Conservation (phyloP, 53 echinoderm and acorn worm genomes). For the Astropecten irregularis region DNA sequence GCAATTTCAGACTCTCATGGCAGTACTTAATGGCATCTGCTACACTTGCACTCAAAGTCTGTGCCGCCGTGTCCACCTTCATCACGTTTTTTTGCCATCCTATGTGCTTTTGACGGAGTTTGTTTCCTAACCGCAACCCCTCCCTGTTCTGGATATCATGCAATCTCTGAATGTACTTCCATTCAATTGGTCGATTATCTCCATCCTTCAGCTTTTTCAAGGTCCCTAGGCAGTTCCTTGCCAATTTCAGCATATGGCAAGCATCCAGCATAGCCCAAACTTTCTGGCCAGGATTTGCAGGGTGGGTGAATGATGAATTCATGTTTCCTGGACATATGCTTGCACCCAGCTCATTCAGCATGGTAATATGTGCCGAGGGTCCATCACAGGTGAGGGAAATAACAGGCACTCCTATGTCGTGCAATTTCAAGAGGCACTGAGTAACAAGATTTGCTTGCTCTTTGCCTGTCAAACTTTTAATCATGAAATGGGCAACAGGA, state of each 20-base stretch:
- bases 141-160: slow-evolving; percentile 67
- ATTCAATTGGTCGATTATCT: slow-evolving; percentile 3
- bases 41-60: slow-evolving; percentile 65
- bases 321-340: slow-evolving; percentile 10
- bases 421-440: slow-evolving; percentile 1
- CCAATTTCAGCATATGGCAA: too few species aligned
- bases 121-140: slow-evolving; percentile 64
- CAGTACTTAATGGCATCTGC: slow-evolving; percentile 69
- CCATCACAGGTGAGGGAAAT: slow-evolving; percentile 49
- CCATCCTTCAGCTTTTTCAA: slow-evolving; percentile 18
- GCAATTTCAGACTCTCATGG: slow-evolving; percentile 5
- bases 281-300: slow-evolving; percentile 12
- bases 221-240: slow-evolving; percentile 49
- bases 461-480: slow-evolving; percentile 20
- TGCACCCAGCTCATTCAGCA: slow-evolving; percentile 31
- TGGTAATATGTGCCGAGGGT: slow-evolving; percentile 24
- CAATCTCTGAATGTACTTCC: slow-evolving; percentile 50
- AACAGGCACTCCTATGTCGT: not conserved
- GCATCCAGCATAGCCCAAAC: slow-evolving; percentile 62
- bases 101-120: slow-evolving; percentile 50
- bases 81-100: slow-evolving; percentile 69
- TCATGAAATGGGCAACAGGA: slow-evolving; percentile 36
- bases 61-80: slow-evolving; percentile 67
- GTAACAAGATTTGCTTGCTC: slow-evolving; percentile 7
- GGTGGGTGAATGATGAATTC: slow-evolving; percentile 59